A percentile compares a stretch with the other conserved stretches of the same genome.
These are phyloP conservation scores for Erebia aethiops DNA, from an alignment of 2,888 invertebrate species.

Conservation along the genomic window DNA sequence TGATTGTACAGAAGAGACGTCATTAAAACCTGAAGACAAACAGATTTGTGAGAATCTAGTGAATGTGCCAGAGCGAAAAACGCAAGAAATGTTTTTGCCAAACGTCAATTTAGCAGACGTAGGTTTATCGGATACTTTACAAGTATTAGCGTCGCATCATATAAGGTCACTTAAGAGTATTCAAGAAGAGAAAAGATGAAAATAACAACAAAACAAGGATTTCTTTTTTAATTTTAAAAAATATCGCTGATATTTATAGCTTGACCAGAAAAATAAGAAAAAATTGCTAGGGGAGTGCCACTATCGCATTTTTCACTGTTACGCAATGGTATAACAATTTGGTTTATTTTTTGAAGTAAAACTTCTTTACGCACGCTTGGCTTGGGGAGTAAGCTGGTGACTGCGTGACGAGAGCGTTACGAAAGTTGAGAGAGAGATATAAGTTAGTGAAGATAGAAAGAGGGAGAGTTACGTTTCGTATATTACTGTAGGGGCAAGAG, in stretches of 20 bases:
- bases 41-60: conserved; percentile 59
- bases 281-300: no score
- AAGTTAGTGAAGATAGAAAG: no score
- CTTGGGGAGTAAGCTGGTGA: no score
- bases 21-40: conserved; percentile 57
- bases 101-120: conserved; percentile 56
- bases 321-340: no score
- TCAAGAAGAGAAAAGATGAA: conserved; percentile 52
- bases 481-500: no score
- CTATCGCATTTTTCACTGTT: no score
- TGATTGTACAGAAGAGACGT: conserved; percentile 59
- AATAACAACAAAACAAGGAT: background rate
- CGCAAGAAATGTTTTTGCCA: conserved; percentile 48
- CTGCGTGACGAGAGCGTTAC: no score
- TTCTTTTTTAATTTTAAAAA: background rate
- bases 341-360: no score
- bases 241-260: background rate
- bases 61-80: conserved; percentile 37
- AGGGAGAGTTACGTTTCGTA: no score
- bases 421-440: no score
- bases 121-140: conserved; percentile 55
- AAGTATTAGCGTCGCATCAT: conserved; percentile 54
- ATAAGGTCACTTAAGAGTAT: conserved; percentile 68
- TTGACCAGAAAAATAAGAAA: no score
- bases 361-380: no score